A percentile compares a stretch with the other conserved stretches of the same genome.
These are phyloP conservation scores for Acanthosepion lycidas DNA, from an alignment of 2,888 invertebrate species.

Conservation along the genomic window DNA sequence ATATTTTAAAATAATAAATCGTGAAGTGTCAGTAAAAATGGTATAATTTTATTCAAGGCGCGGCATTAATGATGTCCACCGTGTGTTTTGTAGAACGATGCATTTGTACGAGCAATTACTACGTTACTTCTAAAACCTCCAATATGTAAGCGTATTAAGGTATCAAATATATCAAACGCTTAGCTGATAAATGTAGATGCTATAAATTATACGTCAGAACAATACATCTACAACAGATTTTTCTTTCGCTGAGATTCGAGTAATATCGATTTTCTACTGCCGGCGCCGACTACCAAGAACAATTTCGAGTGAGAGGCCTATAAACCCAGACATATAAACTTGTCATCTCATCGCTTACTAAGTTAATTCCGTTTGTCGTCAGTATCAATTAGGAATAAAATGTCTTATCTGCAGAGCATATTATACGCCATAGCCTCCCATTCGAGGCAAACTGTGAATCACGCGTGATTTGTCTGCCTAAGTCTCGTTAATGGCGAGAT, in stretches of 20 bases:
- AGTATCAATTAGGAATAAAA: slow-evolving; percentile 10
- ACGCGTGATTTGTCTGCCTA: slow-evolving; percentile 1
- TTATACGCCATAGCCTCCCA: neutral
- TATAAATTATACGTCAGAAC: neutral
- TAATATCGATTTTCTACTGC: neutral
- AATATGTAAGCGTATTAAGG: neutral
- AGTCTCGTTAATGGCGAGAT: slow-evolving; percentile 37
- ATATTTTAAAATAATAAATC: too few species aligned
- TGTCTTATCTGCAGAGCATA: neutral
- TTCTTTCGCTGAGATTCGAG: neutral
- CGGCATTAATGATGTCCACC: too few species aligned
- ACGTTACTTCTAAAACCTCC: too few species aligned
- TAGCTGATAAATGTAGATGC: neutral
- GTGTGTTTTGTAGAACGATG: too few species aligned
- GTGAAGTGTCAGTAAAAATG: too few species aligned
- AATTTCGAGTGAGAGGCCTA: neutral
- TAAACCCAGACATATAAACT: neutral
- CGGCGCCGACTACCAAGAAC: neutral
- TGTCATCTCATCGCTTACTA: slow-evolving; percentile 3
- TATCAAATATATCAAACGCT: neutral
- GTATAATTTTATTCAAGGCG: too few species aligned
- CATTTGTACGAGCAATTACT: too few species aligned
- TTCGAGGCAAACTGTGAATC: slow-evolving; percentile 25
- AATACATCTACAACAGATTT: neutral
- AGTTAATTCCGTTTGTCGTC: slow-evolving; percentile 33